Percentiles rank a stretch among this genome's conserved stretches.
Conservation (phyloP, 1,140 invertebrate genomes). For the Drosophila triauraria region DNA sequence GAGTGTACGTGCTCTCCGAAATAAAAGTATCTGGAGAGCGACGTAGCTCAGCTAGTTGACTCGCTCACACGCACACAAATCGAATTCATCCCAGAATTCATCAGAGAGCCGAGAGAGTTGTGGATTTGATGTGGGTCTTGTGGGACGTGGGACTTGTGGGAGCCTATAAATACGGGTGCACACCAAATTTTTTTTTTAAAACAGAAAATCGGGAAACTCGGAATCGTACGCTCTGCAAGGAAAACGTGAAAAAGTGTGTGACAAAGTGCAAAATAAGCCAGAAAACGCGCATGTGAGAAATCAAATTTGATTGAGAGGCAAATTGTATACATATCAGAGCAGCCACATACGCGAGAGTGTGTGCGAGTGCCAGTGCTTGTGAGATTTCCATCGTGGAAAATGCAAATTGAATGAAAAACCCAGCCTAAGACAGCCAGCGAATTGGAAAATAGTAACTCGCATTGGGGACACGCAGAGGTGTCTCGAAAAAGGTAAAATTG, state of each 20-base stretch:
- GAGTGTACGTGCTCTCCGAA: slow-evolving; percentile 18
- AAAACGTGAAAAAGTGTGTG: slow-evolving; percentile 51
- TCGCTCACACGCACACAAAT: slow-evolving; percentile 33
- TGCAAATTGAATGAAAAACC: slow-evolving; percentile 71
- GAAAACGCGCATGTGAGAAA: slow-evolving; percentile 71
- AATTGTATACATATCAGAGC: slow-evolving; percentile 59
- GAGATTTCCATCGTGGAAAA: slow-evolving; percentile 34
- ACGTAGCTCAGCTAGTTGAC: neutral
- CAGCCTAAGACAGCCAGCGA: slow-evolving; percentile 42
- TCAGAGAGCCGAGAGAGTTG: too few relatives aligned
- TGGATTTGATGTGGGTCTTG: too few relatives aligned
- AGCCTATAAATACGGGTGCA: slow-evolving; percentile 5
- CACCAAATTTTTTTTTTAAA: slow-evolving; percentile 11
- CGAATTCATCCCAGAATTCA: too few relatives aligned
- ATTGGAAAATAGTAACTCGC: slow-evolving; percentile 47
- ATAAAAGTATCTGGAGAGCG: slow-evolving; percentile 57
- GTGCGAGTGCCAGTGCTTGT: slow-evolving; percentile 36
- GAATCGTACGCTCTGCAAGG: slow-evolving; percentile 26
- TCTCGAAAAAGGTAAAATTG: slow-evolving; percentile 62
- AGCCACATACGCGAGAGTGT: slow-evolving; percentile 32
- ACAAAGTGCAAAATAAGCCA: slow-evolving; percentile 73
- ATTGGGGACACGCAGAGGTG: slow-evolving; percentile 47
- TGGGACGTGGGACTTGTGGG: too few relatives aligned
- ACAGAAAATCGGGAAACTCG: slow-evolving; percentile 38
- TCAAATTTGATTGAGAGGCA: slow-evolving; percentile 74